A percentile compares a stretch with the other conserved stretches of the same genome.
Evolutionary conservation across 2,888 invertebrate species (phyloP).

Genomic region (Unio delphinus): DNA sequence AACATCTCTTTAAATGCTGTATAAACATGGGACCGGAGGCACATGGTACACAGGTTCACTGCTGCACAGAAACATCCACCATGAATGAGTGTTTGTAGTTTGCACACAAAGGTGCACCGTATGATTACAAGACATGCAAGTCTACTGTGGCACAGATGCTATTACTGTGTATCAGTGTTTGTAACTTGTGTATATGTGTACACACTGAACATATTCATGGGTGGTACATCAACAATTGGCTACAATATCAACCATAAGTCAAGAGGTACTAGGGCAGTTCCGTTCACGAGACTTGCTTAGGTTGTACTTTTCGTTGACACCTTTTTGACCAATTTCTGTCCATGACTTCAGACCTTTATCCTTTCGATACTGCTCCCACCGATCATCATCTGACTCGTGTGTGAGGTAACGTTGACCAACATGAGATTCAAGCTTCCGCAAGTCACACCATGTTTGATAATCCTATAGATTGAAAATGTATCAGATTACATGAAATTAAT

Average conservation of each 20-base stretch:
- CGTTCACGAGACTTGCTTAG: constrained; percentile 60
- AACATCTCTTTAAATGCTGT: too few species aligned
- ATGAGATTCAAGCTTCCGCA: constrained; percentile 85
- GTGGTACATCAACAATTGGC: background rate
- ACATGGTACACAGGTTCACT: too few species aligned
- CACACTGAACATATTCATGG: too few species aligned
- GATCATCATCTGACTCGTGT: constrained; percentile 92
- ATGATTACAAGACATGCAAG: too few species aligned
- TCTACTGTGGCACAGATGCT: too few species aligned
- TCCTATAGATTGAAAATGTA: constrained; percentile 75
- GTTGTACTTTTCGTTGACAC: constrained; percentile 63
- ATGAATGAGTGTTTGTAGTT: too few species aligned
- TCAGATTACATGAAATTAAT: background rate
- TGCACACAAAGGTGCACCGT: too few species aligned
- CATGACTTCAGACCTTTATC: constrained; percentile 71
- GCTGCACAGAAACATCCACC: too few species aligned
- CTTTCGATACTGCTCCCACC: constrained; percentile 81
- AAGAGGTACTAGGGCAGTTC: constrained; percentile 45
- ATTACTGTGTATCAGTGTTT: too few species aligned
- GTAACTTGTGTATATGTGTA: too few species aligned
- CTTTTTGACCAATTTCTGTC: constrained; percentile 67
- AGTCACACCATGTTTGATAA: constrained; percentile 94
- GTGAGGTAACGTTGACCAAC: constrained; percentile 88
- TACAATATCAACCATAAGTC: constrained; percentile 24
- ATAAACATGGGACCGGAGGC: too few species aligned